Evolutionary conservation across 1,140 invertebrate species (phyloP), one percentile per base, ranked within the genome.

Genomic region (Hylyphantes graminicola): DNA sequence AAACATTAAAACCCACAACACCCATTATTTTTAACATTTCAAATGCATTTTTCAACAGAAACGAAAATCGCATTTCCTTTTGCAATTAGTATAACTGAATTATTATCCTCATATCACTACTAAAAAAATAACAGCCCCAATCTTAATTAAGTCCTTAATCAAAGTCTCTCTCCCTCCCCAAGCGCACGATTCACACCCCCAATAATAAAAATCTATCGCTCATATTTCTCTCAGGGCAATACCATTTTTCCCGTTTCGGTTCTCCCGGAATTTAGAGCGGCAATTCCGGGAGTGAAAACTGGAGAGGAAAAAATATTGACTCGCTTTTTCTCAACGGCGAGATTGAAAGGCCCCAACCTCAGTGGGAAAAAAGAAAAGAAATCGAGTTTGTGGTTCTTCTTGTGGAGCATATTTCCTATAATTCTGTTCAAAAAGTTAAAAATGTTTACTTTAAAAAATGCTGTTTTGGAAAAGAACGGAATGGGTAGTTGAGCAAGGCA

Each of bases 261-360:
- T 73, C 79, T 63, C 11, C 57, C 50, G 57, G 73, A 81, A 81
- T 81, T 81, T 81, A 81, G 79, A 81, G 68, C 55, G 7, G 48
- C 79, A 81, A 73, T 73, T 81, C 35, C 12, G 15, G 13, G n/a
- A 59, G n/a, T 7, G 12, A 50, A 59, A 21, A 15, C 7, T 6
- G 11, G 21, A 35, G n/a, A 48, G 15, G 48, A 78, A 61, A 8
- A 61, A 59, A 65, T 59, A 80, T 70, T 70, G 65, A 80, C 77
- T 80, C n/a, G 65, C 61, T 51, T 6, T 19, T 35, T 80, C 50
- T 76, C 74, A 63, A 50, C 68, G n/a, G 50, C 10, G 68, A 70
- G 65, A 68, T 68, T 48, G 65, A 68, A 12, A 12, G 35, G 15
- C n/a, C n/a, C n/a, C 19, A 21, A 54, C 48, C 55, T 19, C 11